Conservation (phyloP, 1,140 invertebrate genomes). For the Magallana ariakensis region DNA sequence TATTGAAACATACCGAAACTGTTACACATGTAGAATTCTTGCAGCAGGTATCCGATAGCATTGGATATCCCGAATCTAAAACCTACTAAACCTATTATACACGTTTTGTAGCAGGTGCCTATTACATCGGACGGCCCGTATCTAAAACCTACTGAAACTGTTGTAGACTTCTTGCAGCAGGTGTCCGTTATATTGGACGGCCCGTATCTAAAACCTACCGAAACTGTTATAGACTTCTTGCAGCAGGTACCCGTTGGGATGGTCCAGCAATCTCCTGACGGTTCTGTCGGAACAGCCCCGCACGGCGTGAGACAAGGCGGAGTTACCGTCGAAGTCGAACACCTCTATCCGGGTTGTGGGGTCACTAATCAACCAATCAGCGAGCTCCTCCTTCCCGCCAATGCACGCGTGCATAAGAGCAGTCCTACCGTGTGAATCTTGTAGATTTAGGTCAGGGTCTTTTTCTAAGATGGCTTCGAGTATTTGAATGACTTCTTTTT, state of each 20-base stretch:
- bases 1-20: too few relatives aligned
- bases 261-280: constrained; percentile 54
- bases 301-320: constrained; percentile 59
- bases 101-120: too few relatives aligned
- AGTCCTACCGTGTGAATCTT: constrained; percentile 61
- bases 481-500: constrained; percentile 17
- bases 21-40: too few relatives aligned
- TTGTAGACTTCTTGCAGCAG: too few relatives aligned
- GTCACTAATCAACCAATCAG: constrained; percentile 54
- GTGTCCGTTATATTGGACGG: constrained; percentile 35
- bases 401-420: constrained; percentile 67
- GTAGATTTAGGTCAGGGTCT: constrained; percentile 56
- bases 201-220: constrained; percentile 36
- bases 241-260: constrained; percentile 40
- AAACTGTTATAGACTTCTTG: constrained; percentile 51
- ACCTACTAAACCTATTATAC: too few relatives aligned
- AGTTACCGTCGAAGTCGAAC: constrained; percentile 63
- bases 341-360: constrained; percentile 54
- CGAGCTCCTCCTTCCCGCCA: constrained; percentile 46
- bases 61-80: too few relatives aligned
- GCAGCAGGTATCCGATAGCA: too few relatives aligned
- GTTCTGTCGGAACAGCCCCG: constrained; percentile 46
- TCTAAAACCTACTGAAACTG: too few relatives aligned
- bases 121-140: too few relatives aligned
- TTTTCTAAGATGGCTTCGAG: constrained; percentile 51